Evolutionary conservation across 2,888 invertebrate species (phyloP).

Genomic region (Dioctria rufipes): DNA sequence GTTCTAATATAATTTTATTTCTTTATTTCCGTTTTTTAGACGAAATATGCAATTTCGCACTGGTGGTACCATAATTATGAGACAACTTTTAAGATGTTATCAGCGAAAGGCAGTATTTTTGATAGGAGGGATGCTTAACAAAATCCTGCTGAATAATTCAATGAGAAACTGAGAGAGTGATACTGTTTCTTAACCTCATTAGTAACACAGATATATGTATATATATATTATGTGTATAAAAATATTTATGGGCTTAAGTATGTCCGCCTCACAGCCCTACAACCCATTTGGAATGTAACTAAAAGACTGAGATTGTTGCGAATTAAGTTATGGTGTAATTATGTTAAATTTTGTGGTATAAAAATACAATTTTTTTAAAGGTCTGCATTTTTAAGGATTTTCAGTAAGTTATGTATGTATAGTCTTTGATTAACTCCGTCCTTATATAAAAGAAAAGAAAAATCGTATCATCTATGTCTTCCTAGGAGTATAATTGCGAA

Average conservation of each 20-base stretch:
- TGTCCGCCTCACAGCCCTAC: constrained; percentile 25
- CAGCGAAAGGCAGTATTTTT: not conserved
- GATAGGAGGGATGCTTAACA: no score
- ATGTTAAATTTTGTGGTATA: constrained; percentile 14
- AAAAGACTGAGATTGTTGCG: constrained; percentile 51
- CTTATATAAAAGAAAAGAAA: not conserved
- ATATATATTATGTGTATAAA: no score
- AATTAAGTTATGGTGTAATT: constrained; percentile 36
- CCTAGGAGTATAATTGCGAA: not conserved
- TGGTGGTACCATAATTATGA: not conserved
- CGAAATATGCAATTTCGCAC: not conserved
- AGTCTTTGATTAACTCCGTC: not conserved
- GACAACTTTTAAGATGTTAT: not conserved
- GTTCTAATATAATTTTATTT: no score
- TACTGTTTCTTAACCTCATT: not conserved
- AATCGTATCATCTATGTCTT: not conserved
- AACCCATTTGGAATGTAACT: constrained; percentile 44
- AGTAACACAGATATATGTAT: not conserved
- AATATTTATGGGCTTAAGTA: constrained; percentile 8
- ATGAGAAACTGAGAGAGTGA: not conserved
- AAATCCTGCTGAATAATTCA: not conserved
- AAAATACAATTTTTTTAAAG: not conserved
- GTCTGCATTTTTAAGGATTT: constrained; percentile 20
- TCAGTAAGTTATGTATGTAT: not conserved
- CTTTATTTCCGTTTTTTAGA: not conserved